These are phyloP conservation scores for Drosophila kanekoi DNA, from an alignment of 2,888 invertebrate genomes.

Conservation along the genomic window DNA sequence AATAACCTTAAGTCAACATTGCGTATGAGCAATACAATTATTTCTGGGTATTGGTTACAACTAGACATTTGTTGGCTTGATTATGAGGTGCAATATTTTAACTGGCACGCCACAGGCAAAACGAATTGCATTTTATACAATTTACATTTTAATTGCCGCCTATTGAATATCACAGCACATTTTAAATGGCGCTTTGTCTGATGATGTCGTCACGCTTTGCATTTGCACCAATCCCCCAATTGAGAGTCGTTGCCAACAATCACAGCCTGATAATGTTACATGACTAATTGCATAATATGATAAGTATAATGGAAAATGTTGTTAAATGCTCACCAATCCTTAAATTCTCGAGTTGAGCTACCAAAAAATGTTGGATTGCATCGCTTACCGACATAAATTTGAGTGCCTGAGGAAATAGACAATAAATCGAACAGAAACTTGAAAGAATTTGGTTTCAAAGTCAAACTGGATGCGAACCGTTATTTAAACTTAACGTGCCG, in stretches of 20 bases:
- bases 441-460: no score
- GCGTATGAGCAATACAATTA: constrained; percentile 61
- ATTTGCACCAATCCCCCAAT: constrained; percentile 31
- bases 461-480: not conserved
- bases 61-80: constrained; percentile 20
- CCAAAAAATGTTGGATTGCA: not conserved
- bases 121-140: constrained; percentile 64
- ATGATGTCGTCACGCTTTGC: constrained; percentile 61
- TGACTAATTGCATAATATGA: constrained; percentile 41
- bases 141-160: constrained; percentile 78
- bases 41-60: constrained; percentile 1
- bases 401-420: not conserved
- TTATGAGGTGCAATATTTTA: constrained; percentile 57
- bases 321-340: constrained; percentile 12
- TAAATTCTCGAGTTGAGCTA: constrained; percentile 4
- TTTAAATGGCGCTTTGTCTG: constrained; percentile 54
- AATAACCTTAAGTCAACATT: constrained; percentile 69
- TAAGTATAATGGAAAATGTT: constrained; percentile 14
- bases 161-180: constrained; percentile 53
- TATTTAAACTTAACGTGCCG: not conserved
- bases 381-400: not conserved
- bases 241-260: constrained; percentile 22
- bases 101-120: constrained; percentile 53
- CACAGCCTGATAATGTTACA: constrained; percentile 26
- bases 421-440: not conserved